A percentile compares a stretch with the other conserved stretches of the same genome.
Evolutionary conservation across 2,797 vertebrate species (phyloP).

Genomic region (Lepilemur septentrionalis): DNA sequence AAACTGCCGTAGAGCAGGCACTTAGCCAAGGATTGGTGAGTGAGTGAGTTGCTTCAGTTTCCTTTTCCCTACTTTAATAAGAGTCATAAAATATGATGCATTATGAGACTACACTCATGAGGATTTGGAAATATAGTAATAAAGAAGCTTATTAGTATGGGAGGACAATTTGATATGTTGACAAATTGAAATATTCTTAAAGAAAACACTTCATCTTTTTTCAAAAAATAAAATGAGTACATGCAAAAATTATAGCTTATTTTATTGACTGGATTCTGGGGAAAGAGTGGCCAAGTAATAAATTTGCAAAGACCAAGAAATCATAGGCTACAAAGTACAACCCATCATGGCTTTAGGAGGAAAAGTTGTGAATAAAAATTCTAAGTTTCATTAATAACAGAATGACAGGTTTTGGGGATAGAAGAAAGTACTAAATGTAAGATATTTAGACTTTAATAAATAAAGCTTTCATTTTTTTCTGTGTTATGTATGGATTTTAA

Average conservation of each 20-base stretch:
- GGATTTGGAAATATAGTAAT: not conserved
- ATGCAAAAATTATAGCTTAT: not conserved
- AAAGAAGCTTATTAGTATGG: not conserved
- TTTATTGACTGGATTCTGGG: not conserved
- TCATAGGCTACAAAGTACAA: not conserved
- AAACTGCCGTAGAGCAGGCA: not conserved
- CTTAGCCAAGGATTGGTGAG: not conserved
- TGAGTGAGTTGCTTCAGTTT: not conserved
- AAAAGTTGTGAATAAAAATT: constrained; percentile 1
- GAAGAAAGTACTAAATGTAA: not conserved
- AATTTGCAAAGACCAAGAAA: not conserved
- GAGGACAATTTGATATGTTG: not conserved
- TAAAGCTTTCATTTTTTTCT: not conserved
- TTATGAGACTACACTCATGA: not conserved
- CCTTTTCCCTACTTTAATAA: not conserved
- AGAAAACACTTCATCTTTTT: not conserved
- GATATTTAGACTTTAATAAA: constrained; percentile 9
- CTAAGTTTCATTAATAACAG: not conserved
- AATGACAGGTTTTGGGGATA: not conserved
- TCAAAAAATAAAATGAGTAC: not conserved
- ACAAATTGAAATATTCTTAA: not conserved
- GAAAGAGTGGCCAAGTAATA: not conserved
- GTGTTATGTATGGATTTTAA: not conserved
- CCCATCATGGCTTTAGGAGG: not conserved
- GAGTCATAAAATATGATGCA: not conserved